Base-by-base conservation (phyloP, 2,113 vertebrate species). In the Eubucco bourcierii region DNA sequence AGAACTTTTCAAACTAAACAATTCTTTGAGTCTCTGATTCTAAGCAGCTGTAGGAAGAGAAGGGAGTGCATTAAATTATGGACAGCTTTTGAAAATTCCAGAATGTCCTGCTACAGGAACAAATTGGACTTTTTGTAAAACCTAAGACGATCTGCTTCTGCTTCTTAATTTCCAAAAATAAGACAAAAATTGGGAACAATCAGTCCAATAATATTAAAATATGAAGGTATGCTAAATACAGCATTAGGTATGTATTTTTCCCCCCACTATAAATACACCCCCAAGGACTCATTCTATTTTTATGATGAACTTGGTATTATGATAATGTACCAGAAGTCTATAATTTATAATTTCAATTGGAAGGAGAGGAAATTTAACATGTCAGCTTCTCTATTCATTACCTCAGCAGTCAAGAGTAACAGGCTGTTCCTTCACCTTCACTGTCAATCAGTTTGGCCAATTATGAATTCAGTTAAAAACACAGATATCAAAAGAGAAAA, bases 351-450 rank as follows among this genome's bases (percentile, higher is more conserved):
- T 90, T 96, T 12, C 70, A 96, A 33, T 73, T 92, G 73, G 58
- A 97, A 96, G 80, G 63, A 64, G 84, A 94, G 83, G 66, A 72
- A 94, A 95, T 95, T 93, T 95, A 92, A 87, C 90, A 44, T 96
- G 90, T 95, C 90, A 89, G 24, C 31, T 84, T 93, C 33, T 92
- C 90, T 96, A 84, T 97, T 97, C 95, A 93, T 95, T 90, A 75
- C 59, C 53, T 16, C 16, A 70, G 75, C 78, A 96, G 71, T 87
- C 59, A 72, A 74, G 87, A 88, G 76, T 89, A 93, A 88, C 92
- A 95, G 88, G 29, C 59, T 90, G 74, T 94, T 95, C 83, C 85
- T 93, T 96, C 95, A 94, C 92, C 87, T 96, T 92, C 16, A 1
- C 60, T 95, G 96, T 72, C 87, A 89, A 27, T 95, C 78, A 80